A percentile compares a stretch with the other conserved stretches of the same genome.
These are phyloP conservation scores for Thamnaconus septentrionalis DNA, from an alignment of 2,113 vertebrate species.

Conservation along the genomic window DNA sequence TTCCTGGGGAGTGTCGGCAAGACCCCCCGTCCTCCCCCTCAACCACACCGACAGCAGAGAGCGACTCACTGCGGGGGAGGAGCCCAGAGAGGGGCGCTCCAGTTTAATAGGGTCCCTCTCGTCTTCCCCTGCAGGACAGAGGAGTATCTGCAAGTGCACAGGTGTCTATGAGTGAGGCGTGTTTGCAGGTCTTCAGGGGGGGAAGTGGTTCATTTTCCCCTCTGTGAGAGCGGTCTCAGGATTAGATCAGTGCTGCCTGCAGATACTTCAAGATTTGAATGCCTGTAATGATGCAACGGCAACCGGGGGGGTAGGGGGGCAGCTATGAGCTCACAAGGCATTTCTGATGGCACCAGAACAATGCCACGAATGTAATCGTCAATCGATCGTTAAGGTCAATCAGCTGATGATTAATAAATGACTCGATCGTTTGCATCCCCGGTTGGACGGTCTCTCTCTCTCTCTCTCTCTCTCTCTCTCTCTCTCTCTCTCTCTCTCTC, in stretches of 20 bases:
- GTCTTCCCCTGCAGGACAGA: slow-evolving; percentile 65
- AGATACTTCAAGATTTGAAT: slow-evolving; percentile 6
- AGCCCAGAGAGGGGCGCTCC: slow-evolving; percentile 20
- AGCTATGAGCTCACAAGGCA: slow-evolving; percentile 70
- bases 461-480: not conserved
- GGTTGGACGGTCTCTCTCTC: not conserved
- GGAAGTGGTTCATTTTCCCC: not conserved
- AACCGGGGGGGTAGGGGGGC: slow-evolving; percentile 18
- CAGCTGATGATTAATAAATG: too few species aligned
- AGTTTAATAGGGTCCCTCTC: slow-evolving; percentile 34
- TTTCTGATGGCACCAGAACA: slow-evolving; percentile 72
- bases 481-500: not conserved
- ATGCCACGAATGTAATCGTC: not conserved
- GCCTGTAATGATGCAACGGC: slow-evolving; percentile 36
- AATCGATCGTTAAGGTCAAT: too few species aligned
- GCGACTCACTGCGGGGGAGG: slow-evolving; percentile 29
- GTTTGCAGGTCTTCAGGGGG: not conserved
- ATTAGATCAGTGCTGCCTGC: slow-evolving; percentile 19
- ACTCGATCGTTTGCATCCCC: too few species aligned
- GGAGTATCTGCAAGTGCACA: slow-evolving; percentile 10
- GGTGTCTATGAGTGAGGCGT: too few species aligned
- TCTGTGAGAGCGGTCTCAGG: not conserved
- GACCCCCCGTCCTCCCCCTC: slow-evolving; percentile 69
- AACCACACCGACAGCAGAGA: slow-evolving; percentile 67
- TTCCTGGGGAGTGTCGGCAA: slow-evolving; percentile 70